Conservation (phyloP, 2,888 invertebrate species). For the Eupithecia subumbrata region DNA sequence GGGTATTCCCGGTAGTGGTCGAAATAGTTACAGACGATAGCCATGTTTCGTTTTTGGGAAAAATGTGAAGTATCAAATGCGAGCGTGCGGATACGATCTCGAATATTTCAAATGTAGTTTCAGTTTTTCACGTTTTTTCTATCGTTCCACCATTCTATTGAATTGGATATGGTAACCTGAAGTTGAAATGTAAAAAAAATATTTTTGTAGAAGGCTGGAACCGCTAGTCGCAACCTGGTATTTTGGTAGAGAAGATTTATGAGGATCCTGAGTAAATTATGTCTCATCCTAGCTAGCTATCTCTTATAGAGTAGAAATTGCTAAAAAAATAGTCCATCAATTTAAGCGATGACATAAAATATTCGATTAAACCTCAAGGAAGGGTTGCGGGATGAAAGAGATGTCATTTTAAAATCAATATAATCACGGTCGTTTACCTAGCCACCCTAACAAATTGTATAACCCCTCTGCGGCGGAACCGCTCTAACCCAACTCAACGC, state of each 20-base stretch:
- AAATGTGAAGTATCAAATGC: conserved; percentile 38
- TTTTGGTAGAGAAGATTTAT: not conserved
- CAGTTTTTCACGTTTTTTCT: conserved; percentile 21
- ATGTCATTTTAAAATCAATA: conserved; percentile 77
- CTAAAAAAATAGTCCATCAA: not conserved
- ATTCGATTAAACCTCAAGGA: conserved; percentile 34
- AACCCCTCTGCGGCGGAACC: conserved; percentile 70
- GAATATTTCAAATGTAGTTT: conserved; percentile 32
- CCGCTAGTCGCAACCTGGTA: not conserved
- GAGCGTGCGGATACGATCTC: conserved; percentile 25
- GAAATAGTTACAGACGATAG: conserved; percentile 31
- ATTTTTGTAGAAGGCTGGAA: not conserved
- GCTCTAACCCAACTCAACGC: conserved; percentile 61
- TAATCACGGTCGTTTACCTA: conserved; percentile 78
- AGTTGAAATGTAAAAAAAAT: not conserved
- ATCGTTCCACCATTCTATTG: conserved; percentile 14
- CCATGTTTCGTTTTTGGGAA: conserved; percentile 27
- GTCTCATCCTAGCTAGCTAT: not conserved
- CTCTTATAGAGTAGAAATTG: not conserved
- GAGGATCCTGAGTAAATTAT: not conserved
- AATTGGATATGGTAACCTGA: conserved; percentile 13
- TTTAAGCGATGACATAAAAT: conserved; percentile 21
- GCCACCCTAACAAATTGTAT: conserved; percentile 77
- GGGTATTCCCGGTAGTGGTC: conserved; percentile 32
- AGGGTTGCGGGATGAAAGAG: conserved; percentile 57